Conservation (phyloP, 2,113 vertebrate species). For the Albula glossodonta region DNA sequence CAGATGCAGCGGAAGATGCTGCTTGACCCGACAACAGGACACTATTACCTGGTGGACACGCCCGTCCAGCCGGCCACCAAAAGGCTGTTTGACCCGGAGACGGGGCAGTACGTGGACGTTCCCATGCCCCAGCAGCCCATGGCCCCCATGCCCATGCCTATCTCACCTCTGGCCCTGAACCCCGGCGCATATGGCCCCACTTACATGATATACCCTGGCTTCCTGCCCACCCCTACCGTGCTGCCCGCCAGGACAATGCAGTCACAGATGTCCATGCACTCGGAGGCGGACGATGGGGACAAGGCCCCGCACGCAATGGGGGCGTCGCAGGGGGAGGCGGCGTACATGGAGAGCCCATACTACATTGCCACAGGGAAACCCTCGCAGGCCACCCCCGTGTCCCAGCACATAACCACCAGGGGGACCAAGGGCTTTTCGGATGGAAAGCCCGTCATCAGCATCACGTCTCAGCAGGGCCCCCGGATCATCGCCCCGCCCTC, state of each 20-base stretch:
- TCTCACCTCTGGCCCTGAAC: slow-evolving; percentile 80
- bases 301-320: slow-evolving; percentile 12
- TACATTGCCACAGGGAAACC: slow-evolving; percentile 79
- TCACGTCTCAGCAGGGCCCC: slow-evolving; percentile 85
- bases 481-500: slow-evolving; percentile 88
- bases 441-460: slow-evolving; percentile 83
- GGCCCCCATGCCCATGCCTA: slow-evolving; percentile 71
- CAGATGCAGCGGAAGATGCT: slow-evolving; percentile 90
- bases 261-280: slow-evolving; percentile 65
- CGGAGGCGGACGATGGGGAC: slow-evolving; percentile 43
- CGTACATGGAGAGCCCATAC: slow-evolving; percentile 81
- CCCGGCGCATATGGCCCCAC: slow-evolving; percentile 79
- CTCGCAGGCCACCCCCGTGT: slow-evolving; percentile 25
- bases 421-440: slow-evolving; percentile 52
- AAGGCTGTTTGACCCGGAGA: slow-evolving; percentile 92
- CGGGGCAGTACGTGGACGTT: slow-evolving; percentile 91
- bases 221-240: slow-evolving; percentile 73
- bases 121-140: slow-evolving; percentile 76
- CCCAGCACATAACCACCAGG: slow-evolving; percentile 46
- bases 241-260: slow-evolving; percentile 74
- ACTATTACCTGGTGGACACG: slow-evolving; percentile 91
- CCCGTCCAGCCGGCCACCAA: slow-evolving; percentile 81
- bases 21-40: slow-evolving; percentile 88
- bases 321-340: slow-evolving; percentile 52
- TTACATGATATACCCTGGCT: slow-evolving; percentile 93